Evolutionary conservation across 2,113 vertebrate species (phyloP), one percentile per base, ranked within the genome.

Genomic region (Lepus timidus): DNA sequence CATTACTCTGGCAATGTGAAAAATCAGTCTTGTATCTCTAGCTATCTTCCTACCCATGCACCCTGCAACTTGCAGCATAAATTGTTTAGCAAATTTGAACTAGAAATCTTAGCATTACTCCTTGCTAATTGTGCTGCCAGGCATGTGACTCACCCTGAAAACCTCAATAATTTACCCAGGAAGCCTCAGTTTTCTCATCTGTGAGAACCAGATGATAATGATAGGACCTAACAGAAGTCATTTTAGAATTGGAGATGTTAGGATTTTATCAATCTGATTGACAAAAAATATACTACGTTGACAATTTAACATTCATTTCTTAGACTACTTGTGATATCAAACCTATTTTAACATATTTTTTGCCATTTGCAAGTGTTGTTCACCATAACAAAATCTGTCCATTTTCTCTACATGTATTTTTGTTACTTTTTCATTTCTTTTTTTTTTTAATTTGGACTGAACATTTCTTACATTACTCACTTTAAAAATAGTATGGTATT

Each of bases 241-340:
- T 22, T 74, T 67, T 19, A 70, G 17, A 31, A 68, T 87, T 93
- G 49, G 27, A 68, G 91, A 92, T 23, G 64, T 31, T 29, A 64
- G 55, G 1, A 83, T 87, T 31, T 79, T 51, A 44, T 11, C 20
- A 88, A 51, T 1, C 7, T 52, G 13, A 67, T 36, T 31, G 55
- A 79, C 36, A 70, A 70, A 85, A 39, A 29, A 44, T 17, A 12
- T 73, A 49, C 2, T 19, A 39, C 1, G 8, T 64, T 83, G 58
- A 88, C 65, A 71, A 88, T 55, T 67, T 68, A 44, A n/a, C 36
- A n/a, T 65, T n/a, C 3, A n/a, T 88, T 80, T 91, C n/a, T 62
- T 62, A 74, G 29, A 39, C 70, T 82, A 70, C 14, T 90, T 90
- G 61, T 62, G 13, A 31, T 25, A 6, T 25, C 79, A 75, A 88